These are phyloP conservation scores for Hydrolagus colliei DNA, from an alignment of 2,797 vertebrate genomes.

Conservation along the genomic window DNA sequence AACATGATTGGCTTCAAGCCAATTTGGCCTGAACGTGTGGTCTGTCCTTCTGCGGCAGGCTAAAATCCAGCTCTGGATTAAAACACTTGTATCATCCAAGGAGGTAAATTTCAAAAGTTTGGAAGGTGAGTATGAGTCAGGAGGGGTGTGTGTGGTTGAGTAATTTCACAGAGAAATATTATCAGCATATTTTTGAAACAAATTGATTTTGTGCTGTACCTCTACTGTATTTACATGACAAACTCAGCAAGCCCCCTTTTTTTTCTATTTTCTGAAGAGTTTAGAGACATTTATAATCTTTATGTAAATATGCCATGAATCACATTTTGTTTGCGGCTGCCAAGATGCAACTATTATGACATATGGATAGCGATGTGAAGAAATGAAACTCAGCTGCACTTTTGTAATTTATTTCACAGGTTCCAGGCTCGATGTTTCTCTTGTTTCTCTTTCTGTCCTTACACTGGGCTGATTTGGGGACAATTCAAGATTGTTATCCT, in stretches of 20 bases:
- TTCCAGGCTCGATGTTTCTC: background rate
- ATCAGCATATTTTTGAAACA: background rate
- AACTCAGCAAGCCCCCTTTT: background rate
- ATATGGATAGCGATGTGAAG: background rate
- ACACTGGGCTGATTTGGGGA: background rate
- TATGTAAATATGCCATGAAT: background rate
- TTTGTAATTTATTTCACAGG: background rate
- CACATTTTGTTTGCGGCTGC: background rate
- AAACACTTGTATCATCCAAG: conserved; percentile 1
- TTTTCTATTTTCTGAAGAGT: too few relatives aligned
- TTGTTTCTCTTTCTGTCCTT: background rate
- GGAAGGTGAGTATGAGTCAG: too few relatives aligned
- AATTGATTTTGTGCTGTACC: background rate
- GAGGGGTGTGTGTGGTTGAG: background rate
- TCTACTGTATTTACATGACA: background rate
- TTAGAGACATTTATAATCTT: background rate
- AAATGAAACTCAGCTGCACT: background rate
- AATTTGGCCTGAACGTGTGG: background rate
- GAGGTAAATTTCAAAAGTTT: background rate
- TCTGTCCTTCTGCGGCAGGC: background rate
- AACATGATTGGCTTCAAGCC: background rate
- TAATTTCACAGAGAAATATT: background rate
- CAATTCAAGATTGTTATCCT: too few relatives aligned
- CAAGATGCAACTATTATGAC: background rate
- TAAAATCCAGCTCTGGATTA: background rate